Base-by-base conservation (phyloP, 2,888 invertebrate genomes). In the Exephanes ischioxanthus region DNA sequence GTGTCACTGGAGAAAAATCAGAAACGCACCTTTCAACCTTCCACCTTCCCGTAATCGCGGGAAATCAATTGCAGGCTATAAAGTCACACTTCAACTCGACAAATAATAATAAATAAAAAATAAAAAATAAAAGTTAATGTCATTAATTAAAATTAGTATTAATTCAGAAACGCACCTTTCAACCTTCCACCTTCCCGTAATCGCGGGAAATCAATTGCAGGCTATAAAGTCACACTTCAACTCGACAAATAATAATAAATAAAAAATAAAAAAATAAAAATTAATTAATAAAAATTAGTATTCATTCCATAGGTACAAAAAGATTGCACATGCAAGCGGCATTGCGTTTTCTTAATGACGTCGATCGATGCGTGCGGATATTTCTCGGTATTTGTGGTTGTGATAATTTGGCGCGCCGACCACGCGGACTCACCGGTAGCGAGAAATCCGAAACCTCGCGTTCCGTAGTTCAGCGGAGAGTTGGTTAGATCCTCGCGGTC, bases 401-500 rank as follows among this genome's bases (percentile, higher is more conserved):
- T 5, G 19, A 51, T 33, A 48, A 63, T 51, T 61, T 45, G 16
- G n/a, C 3, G 30, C 48, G 16, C n/a, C 66, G 66, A 51, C 37
- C 63, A 76, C 76, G 76, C 76, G 68, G 80, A 83, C 85, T 85
- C 77, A 85, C 85, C 85, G 85, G 85, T 83, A 83, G 80, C 80
- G 87, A 83, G 80, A 78, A 83, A 86, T 85, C 84, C 83, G 80
- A 81, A 87, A 82, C 61, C 51, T 72, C 76, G 83, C 84, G 79
- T 67, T 84, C 71, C 73, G 71, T 71, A 85, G 80, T 83, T 77
- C 68, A 72, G 77, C 73, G 61, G 76, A 83, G 84, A 86, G 87
- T 83, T 81, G 85, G 86, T 88, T 90, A 90, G 93, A 92, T 92
- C 92, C 92, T 93, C 91, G 89, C 93, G 89, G 89, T 91, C 90